A percentile compares a stretch with the other conserved stretches of the same genome.
phyloP scores from a whole-genome alignment of 2,888 invertebrate species.

The Patella caerulea region DNA sequence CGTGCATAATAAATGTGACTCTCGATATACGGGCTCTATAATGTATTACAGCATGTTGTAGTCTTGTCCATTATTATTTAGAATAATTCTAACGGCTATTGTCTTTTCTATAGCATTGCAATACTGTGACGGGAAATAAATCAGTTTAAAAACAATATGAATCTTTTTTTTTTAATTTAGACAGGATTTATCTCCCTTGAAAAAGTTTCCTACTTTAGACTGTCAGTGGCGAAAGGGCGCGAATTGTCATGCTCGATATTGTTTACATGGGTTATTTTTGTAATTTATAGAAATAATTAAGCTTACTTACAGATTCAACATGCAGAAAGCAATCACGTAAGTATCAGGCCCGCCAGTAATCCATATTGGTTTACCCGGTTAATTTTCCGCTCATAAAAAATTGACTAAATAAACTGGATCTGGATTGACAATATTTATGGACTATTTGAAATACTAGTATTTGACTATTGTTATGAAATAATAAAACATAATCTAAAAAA shows the following conservation, averaged over 20 bases:
- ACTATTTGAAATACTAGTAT: no score
- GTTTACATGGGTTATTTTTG: neutral
- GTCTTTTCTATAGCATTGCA: neutral
- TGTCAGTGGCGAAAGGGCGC: neutral
- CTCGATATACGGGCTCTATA: neutral
- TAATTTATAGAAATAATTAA: no score
- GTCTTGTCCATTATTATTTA: neutral
- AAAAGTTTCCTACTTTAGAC: constrained; percentile 6
- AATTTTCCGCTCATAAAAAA: no score
- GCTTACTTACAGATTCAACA: constrained; percentile 3
- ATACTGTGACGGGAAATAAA: no score
- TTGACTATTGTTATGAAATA: no score
- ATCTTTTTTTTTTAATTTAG: no score
- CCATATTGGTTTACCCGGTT: no score
- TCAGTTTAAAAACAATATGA: no score
- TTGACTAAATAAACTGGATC: no score
- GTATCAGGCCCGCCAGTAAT: neutral
- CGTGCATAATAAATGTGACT: no score
- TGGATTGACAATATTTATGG: no score
- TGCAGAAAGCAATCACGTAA: constrained; percentile 39
- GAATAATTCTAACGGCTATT: neutral
- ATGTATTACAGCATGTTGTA: neutral
- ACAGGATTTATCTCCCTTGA: constrained; percentile 17
- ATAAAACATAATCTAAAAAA: no score
- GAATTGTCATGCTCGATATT: neutral